Conservation (phyloP, 2,888 invertebrate species). For the Arrhopalites spinosus region DNA sequence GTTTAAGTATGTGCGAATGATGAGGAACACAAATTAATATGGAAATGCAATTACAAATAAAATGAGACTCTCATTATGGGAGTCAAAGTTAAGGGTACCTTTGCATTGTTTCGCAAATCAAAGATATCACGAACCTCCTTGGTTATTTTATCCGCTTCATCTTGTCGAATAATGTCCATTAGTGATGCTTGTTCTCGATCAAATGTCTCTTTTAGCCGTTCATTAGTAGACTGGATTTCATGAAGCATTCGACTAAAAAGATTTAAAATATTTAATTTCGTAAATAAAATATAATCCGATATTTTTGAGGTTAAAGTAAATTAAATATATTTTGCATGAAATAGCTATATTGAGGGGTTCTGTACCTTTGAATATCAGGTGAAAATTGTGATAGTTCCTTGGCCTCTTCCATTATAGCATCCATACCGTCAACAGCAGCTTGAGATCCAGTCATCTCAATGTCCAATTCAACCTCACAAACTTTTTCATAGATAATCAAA, state of each 20-base stretch:
- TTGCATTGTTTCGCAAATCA: constrained; percentile 12
- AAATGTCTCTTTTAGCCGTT: not conserved
- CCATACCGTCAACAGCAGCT: not conserved
- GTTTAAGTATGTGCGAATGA: not conserved
- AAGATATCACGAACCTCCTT: constrained; percentile 16
- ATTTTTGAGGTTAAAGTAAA: too few species aligned
- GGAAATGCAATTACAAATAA: not conserved
- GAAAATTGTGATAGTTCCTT: not conserved
- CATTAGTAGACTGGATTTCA: not conserved
- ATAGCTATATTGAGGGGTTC: too few species aligned
- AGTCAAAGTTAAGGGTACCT: constrained; percentile 5
- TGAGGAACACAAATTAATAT: not conserved
- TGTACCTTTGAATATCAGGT: constrained; percentile 13
- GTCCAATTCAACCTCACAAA: constrained; percentile 13
- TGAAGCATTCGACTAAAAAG: constrained; percentile 14
- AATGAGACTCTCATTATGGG: not conserved
- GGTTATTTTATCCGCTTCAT: not conserved
- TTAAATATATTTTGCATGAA: too few species aligned
- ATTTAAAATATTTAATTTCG: too few species aligned
- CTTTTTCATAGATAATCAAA: constrained; percentile 10
- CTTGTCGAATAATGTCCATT: not conserved
- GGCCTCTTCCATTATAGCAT: constrained; percentile 5
- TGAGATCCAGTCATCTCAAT: constrained; percentile 26
- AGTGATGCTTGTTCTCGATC: not conserved
- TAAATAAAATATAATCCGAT: too few species aligned